A percentile compares a stretch with the other conserved stretches of the same genome.
phyloP scores from a whole-genome alignment of 2,888 invertebrate genomes.

The Encarsia formosa region DNA sequence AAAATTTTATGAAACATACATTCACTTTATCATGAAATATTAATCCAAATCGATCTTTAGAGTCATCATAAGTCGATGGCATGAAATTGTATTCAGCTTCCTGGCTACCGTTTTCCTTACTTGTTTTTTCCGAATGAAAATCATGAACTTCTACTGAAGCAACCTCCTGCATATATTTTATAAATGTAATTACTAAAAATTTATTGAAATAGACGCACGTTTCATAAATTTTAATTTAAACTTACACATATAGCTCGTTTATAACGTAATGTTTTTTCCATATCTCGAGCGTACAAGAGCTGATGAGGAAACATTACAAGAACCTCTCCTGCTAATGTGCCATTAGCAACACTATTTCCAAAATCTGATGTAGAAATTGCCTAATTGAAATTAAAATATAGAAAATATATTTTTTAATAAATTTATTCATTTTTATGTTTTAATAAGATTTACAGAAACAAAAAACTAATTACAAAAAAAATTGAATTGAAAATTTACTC shows the following conservation, averaged over 20 bases:
- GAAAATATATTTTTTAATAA: not conserved
- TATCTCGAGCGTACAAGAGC: conserved; percentile 42
- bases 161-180: conserved; percentile 30
- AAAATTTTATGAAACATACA: conserved; percentile 21
- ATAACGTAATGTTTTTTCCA: conserved; percentile 38
- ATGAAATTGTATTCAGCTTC: conserved; percentile 18
- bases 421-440: conserved; percentile 5
- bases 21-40: conserved; percentile 40
- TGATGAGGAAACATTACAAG: conserved; percentile 52
- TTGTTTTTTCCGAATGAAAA: conserved; percentile 25
- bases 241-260: conserved; percentile 40
- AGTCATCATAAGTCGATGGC: conserved; percentile 43
- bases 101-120: conserved; percentile 6
- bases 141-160: conserved; percentile 40
- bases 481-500: conserved; percentile 24
- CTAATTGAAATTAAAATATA: too few species aligned
- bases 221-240: conserved; percentile 2
- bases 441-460: too few species aligned
- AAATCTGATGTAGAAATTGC: conserved; percentile 53
- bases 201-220: not conserved
- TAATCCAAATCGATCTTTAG: conserved; percentile 44
- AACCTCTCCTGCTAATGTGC: conserved; percentile 55
- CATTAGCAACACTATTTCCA: conserved; percentile 54
- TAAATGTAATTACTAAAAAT: not conserved
- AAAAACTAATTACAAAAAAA: not conserved